Evolutionary conservation across 1,140 invertebrate species (phyloP).

Genomic region (Drosophila mayri): DNA sequence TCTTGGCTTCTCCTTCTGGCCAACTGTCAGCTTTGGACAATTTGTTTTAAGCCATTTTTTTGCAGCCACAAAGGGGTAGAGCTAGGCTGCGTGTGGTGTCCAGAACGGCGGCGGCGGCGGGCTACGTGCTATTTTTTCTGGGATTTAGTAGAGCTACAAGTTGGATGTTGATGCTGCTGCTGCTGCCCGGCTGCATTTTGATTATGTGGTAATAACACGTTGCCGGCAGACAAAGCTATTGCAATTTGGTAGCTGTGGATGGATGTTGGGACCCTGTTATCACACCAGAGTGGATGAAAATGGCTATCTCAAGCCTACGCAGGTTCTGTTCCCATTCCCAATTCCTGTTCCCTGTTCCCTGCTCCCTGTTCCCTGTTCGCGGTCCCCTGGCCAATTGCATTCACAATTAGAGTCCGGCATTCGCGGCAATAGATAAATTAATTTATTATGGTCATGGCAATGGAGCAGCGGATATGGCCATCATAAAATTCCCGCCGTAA

Average conservation of each 20-base stretch:
- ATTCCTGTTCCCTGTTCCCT: too few species aligned
- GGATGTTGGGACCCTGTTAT: conserved; percentile 63
- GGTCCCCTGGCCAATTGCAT: conserved; percentile 57
- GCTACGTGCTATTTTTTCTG: conserved; percentile 62
- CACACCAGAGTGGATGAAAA: conserved; percentile 26
- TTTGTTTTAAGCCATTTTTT: conserved; percentile 81
- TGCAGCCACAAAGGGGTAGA: conserved; percentile 14
- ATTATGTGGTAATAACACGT: conserved; percentile 81
- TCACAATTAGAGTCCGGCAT: conserved; percentile 72
- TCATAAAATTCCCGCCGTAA: conserved; percentile 62
- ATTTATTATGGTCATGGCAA: conserved; percentile 76
- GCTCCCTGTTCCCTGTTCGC: too few species aligned
- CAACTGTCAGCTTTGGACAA: conserved; percentile 80
- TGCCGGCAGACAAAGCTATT: conserved; percentile 71
- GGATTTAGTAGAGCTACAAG: conserved; percentile 20
- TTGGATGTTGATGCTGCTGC: conserved; percentile 28
- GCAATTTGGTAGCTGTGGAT: conserved; percentile 61
- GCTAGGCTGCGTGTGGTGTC: conserved; percentile 53
- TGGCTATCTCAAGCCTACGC: conserved; percentile 56
- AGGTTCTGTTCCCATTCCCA: conserved; percentile 15
- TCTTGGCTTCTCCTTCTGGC: conserved; percentile 30
- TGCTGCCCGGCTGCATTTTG: conserved; percentile 68
- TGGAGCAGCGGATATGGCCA: conserved; percentile 73
- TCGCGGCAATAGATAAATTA: conserved; percentile 74
- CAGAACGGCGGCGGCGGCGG: conserved; percentile 45